phyloP scores from a whole-genome alignment of 2,888 invertebrate genomes.

The Eupithecia tripunctaria region DNA sequence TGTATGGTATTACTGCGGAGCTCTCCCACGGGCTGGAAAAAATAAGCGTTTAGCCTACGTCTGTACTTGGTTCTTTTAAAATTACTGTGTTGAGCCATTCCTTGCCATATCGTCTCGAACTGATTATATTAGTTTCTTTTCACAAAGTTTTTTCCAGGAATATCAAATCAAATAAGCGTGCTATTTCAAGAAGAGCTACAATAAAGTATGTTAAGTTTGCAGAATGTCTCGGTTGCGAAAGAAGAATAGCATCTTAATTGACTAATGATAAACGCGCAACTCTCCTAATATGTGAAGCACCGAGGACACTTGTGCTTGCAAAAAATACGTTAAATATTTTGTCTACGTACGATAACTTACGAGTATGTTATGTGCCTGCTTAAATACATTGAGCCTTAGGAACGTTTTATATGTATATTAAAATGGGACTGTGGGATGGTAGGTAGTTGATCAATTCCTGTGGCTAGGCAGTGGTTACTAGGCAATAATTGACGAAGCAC shows the following conservation, averaged over 20 bases:
- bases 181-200: conserved; percentile 16
- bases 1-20: conserved; percentile 63
- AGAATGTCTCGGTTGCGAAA: conserved; percentile 29
- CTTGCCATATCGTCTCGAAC: conserved; percentile 10
- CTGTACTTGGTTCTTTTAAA: conserved; percentile 12
- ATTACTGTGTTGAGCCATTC: conserved; percentile 18
- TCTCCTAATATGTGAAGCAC: conserved; percentile 23
- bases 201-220: conserved; percentile 18
- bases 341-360: background rate
- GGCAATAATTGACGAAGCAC: conserved; percentile 74
- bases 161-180: conserved; percentile 9
- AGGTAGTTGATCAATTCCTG: conserved; percentile 70
- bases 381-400: background rate
- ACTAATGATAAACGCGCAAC: conserved; percentile 28
- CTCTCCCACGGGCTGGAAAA: conserved; percentile 63
- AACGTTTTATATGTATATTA: background rate
- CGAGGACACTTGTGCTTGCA: background rate
- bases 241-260: conserved; percentile 31
- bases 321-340: conserved; percentile 26
- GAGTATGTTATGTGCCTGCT: background rate
- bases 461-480: conserved; percentile 75
- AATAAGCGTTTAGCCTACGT: conserved; percentile 35
- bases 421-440: conserved; percentile 27
- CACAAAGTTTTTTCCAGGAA: conserved; percentile 11
- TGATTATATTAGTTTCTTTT: conserved; percentile 14